Conservation (phyloP, 2,113 vertebrate genomes). For the Callopanchax toddi region DNA sequence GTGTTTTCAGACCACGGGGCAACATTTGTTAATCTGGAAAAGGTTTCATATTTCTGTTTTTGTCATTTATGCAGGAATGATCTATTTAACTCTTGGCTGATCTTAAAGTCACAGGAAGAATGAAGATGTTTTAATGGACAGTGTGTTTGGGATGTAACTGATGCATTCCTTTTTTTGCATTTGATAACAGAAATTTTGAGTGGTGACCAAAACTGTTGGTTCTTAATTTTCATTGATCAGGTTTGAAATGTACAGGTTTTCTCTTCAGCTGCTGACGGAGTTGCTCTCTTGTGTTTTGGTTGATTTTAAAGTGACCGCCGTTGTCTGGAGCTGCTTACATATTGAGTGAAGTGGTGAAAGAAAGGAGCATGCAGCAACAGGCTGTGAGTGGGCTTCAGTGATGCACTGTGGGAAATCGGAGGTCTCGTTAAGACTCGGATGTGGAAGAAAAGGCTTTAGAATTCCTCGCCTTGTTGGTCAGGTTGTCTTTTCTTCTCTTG, state of each 20-base stretch:
- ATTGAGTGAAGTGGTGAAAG: background rate
- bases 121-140: background rate
- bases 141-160: too few relatives aligned
- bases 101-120: background rate
- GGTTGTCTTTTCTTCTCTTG: conserved; percentile 21
- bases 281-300: too few relatives aligned
- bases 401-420: conserved; percentile 65
- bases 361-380: conserved; percentile 13
- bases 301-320: too few relatives aligned
- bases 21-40: conserved; percentile 31
- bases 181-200: too few relatives aligned
- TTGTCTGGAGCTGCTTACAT: too few relatives aligned
- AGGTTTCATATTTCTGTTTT: conserved; percentile 15
- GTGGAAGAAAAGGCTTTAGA: conserved; percentile 20
- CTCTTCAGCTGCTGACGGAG: too few relatives aligned
- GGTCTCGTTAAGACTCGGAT: conserved; percentile 1
- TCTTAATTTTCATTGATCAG: too few relatives aligned
- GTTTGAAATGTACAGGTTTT: too few relatives aligned
- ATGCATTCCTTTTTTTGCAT: too few relatives aligned
- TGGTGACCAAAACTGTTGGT: too few relatives aligned
- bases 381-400: conserved; percentile 39
- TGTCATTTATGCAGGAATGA: background rate
- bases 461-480: conserved; percentile 52
- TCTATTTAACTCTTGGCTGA: background rate
- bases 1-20: conserved; percentile 4